A percentile compares a stretch with the other conserved stretches of the same genome.
Evolutionary conservation across 1,140 invertebrate genomes (phyloP).

Genomic region (Eriocheir sinensis): DNA sequence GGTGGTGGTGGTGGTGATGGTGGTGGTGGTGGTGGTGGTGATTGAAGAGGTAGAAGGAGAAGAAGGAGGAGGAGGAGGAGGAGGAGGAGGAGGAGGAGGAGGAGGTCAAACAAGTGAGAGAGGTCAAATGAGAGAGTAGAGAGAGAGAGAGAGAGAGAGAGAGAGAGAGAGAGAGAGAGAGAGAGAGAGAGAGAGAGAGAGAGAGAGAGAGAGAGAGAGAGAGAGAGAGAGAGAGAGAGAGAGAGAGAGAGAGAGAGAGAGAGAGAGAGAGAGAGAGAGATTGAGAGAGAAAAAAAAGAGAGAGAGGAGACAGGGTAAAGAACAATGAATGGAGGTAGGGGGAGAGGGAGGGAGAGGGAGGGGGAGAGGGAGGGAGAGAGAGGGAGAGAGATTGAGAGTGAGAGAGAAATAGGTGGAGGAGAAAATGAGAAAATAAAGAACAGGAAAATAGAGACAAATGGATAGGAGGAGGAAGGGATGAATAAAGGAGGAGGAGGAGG

Average conservation of each 20-base stretch:
- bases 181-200: not conserved
- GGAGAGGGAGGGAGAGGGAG: not conserved
- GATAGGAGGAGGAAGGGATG: not conserved
- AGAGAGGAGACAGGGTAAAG: not conserved
- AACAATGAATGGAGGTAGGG: not conserved
- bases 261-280: constrained; percentile 1
- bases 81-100: not conserved
- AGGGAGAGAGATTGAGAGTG: not conserved
- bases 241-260: constrained; percentile 45
- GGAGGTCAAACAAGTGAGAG: not conserved
- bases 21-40: not conserved
- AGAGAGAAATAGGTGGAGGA: not conserved
- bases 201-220: not conserved
- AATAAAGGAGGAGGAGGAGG: not conserved
- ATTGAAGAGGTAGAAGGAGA: not conserved
- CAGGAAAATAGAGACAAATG: not conserved
- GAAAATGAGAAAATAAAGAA: no score
- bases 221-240: constrained; percentile 37
- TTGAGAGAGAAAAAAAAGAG: not conserved
- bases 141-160: not conserved
- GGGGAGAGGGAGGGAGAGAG: not conserved
- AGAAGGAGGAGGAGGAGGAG: not conserved
- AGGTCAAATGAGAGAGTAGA: not conserved
- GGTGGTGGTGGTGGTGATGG: not conserved
- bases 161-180: not conserved